Evolutionary conservation across 2,113 vertebrate species (phyloP), one percentile per base, ranked within the genome.

Genomic region (Carassius gibelio): DNA sequence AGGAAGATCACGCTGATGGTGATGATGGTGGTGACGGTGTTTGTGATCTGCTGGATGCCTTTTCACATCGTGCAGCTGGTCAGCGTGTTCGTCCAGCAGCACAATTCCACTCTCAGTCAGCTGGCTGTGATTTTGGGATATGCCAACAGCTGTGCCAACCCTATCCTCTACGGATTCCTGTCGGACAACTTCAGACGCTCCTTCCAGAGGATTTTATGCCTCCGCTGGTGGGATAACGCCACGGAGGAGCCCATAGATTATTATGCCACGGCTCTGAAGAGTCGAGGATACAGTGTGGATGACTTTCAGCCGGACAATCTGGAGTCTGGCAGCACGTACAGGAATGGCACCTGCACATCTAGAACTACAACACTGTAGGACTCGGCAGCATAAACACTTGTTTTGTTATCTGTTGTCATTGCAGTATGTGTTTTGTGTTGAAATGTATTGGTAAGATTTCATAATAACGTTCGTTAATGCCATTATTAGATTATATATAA

Each of bases 1-100:
- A 94, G 96, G 77, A 97, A 97, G 91, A 96, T 97, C 89, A 97
- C 96, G 0, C 92, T 97, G 57, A 97, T 97, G 96, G 96, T 97
- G 79, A 95, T 97, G 95, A 97, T 97, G 94, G 96, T 97, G 86
- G 96, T 97, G 72, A 95, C 95, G 85, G 96, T 97, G 86, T 97
- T 97, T 82, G 96, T 97, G 85, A 95, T 97, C 90, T 97, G 96
- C 89, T 97, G 96, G 96, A 97, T 97, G 96, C 96, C 96, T 1
- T 97, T 97, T 92, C 97, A 97, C 82, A 93, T 97, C 3, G 95
- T 97, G 86, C 96, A 97, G 93, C 91, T 97, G 84, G 95, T 97
- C 48, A 96, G 96, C 83, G 96, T 97, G 83, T 97, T 97, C 59
- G 95, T 95, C 4, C 95, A 96, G 89, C 95, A 92, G 89, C 95